Base-by-base conservation (phyloP, 2,113 vertebrate species). In the Petroica traversi region DNA sequence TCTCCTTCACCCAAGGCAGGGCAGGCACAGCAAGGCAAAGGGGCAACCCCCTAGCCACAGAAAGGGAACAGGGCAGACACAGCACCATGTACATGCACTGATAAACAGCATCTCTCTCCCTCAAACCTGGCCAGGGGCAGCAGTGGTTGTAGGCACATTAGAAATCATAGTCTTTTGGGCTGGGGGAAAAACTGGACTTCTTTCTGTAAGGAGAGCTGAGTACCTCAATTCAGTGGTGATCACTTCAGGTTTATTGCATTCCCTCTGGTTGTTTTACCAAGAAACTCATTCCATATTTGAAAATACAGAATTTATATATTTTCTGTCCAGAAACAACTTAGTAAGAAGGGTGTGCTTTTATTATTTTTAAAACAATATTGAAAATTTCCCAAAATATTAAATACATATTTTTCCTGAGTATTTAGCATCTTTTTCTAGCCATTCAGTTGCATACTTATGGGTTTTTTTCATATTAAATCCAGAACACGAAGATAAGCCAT, bases 401-500 rank as follows among this genome's bases (percentile, higher is more conserved):
- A 57, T 25, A 34, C 12, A 29, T 1, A 2, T 63, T 14, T 88
- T 69, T 85, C 57, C 36, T 51, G 61, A 38, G 8, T 40, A 45
- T 62, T 89, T 57, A 83, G 14, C 13, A 79, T 36, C 2, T 62
- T 85, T 52, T 74, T 31, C 34, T 78, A 8, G 23, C 12, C 14
- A 49, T 7, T 49, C 16, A 15, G 17, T 40, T 74, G 14, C 62
- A 73, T 69, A 24, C 12, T 55, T 55, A 12, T 2, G 1, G 1
- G 1, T 0, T 49, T 61, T 84, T 89, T 82, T 36, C n/a, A 75
- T 58, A 17, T 77, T 38, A 66, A 18, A 68, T 87, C 33, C n/a
- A 86, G 34, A 78, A 92, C 17, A 75, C 45, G 92, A 95, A 73
- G 80, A 71, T 71, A 40, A 89, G 24, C 14, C n/a, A 67, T 92